These are phyloP conservation scores for Calonectris borealis DNA, from an alignment of 2,113 vertebrate species.

Conservation along the genomic window DNA sequence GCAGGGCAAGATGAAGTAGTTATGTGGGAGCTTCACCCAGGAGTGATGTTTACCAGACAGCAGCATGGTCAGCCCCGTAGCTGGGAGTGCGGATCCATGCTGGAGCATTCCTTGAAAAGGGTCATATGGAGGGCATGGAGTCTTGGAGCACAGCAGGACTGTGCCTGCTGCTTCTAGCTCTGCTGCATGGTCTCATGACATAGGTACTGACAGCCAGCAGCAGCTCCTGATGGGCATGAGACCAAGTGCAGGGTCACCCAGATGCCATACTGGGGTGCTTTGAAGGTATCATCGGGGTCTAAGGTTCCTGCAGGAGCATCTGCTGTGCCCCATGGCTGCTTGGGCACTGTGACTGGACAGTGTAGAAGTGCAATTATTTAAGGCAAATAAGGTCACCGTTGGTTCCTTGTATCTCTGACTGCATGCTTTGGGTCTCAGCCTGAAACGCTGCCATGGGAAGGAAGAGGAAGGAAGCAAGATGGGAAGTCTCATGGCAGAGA, in stretches of 20 bases:
- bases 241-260: background rate
- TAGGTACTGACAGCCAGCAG: background rate
- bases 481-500: background rate
- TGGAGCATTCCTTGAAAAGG: background rate
- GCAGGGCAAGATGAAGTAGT: background rate
- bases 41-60: background rate
- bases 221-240: background rate
- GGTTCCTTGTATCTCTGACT: background rate
- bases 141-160: background rate
- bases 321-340: background rate
- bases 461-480: background rate
- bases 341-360: background rate
- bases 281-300: background rate
- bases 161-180: background rate
- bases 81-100: background rate
- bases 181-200: background rate
- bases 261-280: background rate
- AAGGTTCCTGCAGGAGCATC: background rate
- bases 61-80: background rate
- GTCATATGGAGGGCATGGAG: too few relatives aligned
- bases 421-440: background rate
- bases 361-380: background rate
- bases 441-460: background rate
- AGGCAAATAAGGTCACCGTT: background rate
- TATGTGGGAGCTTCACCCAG: background rate